phyloP scores from a whole-genome alignment of 2,113 vertebrate genomes.

The Trochalopteron elliotii region DNA sequence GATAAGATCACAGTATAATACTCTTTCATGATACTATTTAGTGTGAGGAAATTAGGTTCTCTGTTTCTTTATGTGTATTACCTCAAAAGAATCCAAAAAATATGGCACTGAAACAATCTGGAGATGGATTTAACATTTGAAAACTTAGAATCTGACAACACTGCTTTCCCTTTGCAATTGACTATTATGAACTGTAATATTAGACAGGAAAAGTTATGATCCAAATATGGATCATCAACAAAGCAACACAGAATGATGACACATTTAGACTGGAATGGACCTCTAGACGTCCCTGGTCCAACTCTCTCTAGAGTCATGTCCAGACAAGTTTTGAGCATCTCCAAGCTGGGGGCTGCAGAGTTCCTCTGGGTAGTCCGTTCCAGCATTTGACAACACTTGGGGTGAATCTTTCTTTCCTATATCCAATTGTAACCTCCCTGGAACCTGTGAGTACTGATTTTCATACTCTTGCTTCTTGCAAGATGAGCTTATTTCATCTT shows the following conservation, averaged over 20 bases:
- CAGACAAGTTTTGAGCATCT: neutral
- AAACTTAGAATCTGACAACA: neutral
- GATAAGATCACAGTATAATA: neutral
- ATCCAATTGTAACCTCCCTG: fast-evolving
- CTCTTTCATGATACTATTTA: neutral
- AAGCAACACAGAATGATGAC: neutral
- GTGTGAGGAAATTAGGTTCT: neutral
- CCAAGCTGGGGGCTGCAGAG: neutral
- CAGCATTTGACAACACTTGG: neutral
- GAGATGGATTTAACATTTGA: neutral
- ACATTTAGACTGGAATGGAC: neutral
- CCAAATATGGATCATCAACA: neutral
- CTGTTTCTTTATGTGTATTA: neutral
- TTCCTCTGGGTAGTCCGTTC: neutral
- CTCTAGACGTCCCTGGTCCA: neutral
- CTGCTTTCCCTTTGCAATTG: neutral
- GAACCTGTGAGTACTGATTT: neutral
- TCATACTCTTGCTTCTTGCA: neutral
- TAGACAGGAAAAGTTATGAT: neutral
- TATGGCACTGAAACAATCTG: neutral
- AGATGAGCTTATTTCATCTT: neutral
- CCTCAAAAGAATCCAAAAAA: neutral
- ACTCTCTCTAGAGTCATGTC: neutral
- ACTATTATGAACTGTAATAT: neutral
- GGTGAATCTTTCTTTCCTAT: neutral